These are phyloP conservation scores for Toxonevra muliebris DNA, from an alignment of 2,888 invertebrate species.

Conservation along the genomic window DNA sequence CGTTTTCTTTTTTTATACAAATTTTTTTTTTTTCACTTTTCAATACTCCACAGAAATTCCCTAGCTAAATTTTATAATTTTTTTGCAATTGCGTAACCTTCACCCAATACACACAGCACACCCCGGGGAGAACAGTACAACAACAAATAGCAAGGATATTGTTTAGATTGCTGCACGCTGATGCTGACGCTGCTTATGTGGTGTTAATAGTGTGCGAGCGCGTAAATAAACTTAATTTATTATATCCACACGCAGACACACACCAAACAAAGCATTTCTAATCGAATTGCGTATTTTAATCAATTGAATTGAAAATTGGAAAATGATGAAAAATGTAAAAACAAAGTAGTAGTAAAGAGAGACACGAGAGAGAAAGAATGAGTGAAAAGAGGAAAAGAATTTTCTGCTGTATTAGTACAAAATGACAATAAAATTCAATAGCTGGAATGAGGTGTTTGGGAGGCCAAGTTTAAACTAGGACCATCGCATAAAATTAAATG, in stretches of 20 bases:
- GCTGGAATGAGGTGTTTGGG: too few relatives aligned
- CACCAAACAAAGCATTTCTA: slow-evolving; percentile 54
- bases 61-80: slow-evolving; percentile 42
- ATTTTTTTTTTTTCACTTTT: slow-evolving; percentile 42
- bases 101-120: slow-evolving; percentile 3
- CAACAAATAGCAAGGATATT: background rate
- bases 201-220: slow-evolving; percentile 39
- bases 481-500: too few relatives aligned
- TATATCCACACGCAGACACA: slow-evolving; percentile 41
- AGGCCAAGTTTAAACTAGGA: too few relatives aligned
- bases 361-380: background rate
- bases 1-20: slow-evolving; percentile 33
- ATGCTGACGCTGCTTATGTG: slow-evolving; percentile 33
- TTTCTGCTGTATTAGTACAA: too few relatives aligned
- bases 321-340: background rate
- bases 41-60: slow-evolving; percentile 52
- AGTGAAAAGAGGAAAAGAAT: background rate
- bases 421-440: too few relatives aligned
- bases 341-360: background rate
- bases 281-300: slow-evolving; percentile 62
- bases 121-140: background rate
- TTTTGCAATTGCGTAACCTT: slow-evolving; percentile 42
- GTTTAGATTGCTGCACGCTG: slow-evolving; percentile 2
- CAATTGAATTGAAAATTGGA: slow-evolving; percentile 56
- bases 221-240: slow-evolving; percentile 60